A percentile compares a stretch with the other conserved stretches of the same genome.
Conservation (phyloP, 2,888 invertebrate genomes). For the Amblyjoppa proteus region DNA sequence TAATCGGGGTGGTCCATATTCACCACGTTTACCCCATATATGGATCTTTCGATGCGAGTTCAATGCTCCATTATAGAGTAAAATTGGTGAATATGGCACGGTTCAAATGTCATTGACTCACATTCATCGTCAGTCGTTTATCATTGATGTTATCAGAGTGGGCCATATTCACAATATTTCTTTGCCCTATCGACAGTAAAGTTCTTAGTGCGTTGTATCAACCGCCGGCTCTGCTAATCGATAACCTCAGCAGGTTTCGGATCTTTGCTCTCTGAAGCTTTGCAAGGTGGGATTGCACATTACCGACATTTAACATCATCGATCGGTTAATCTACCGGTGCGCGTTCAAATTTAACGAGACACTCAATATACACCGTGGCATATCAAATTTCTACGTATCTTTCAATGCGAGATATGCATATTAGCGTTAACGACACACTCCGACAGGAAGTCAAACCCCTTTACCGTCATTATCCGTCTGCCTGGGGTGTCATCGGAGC, state of each 20-base stretch:
- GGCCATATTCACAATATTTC: too few species aligned
- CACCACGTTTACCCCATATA: too few species aligned
- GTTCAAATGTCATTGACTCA: neutral
- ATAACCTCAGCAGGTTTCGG: neutral
- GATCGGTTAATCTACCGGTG: too few species aligned
- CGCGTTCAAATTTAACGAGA: neutral
- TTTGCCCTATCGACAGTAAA: too few species aligned
- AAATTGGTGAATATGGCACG: too few species aligned
- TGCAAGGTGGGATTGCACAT: neutral
- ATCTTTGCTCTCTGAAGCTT: neutral
- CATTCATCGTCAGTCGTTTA: too few species aligned
- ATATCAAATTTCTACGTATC: neutral
- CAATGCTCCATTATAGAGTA: too few species aligned
- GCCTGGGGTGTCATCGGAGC: constrained; percentile 37
- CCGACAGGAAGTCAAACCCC: constrained; percentile 53
- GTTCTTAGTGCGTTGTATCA: neutral
- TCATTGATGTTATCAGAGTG: too few species aligned
- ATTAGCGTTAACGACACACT: constrained; percentile 6
- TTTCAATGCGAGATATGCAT: neutral
- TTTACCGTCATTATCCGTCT: constrained; percentile 38
- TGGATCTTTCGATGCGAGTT: too few species aligned
- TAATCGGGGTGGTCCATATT: too few species aligned
- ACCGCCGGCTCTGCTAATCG: neutral
- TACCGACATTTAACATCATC: too few species aligned
- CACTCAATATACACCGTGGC: neutral